A percentile compares a stretch with the other conserved stretches of the same genome.
Evolutionary conservation across 53 echinoderm and acorn worm genomes (phyloP).

Genomic region (Paelopatides confundens): DNA sequence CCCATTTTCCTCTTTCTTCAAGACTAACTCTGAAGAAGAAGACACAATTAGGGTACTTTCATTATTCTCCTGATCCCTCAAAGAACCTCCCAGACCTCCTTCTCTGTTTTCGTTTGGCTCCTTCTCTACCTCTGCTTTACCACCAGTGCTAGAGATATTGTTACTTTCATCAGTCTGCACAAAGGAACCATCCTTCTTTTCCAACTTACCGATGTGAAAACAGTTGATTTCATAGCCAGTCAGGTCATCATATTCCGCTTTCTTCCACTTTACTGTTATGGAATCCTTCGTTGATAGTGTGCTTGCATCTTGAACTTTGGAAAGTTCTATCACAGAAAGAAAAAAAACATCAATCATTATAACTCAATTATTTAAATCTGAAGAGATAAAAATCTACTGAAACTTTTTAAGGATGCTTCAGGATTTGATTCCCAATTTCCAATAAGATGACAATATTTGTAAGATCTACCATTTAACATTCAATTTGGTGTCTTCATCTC

Average conservation of each 20-base stretch:
- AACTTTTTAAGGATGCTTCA: too few relatives aligned
- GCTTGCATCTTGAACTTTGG: constrained; percentile 65
- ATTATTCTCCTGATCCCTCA: not conserved
- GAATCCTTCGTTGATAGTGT: constrained; percentile 23
- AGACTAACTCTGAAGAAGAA: constrained; percentile 4
- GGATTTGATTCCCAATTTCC: too few relatives aligned
- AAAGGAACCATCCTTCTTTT: constrained; percentile 9
- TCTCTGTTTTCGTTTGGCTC: not conserved
- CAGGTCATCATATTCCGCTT: constrained; percentile 64
- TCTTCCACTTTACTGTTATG: constrained; percentile 70
- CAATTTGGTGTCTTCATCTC: too few relatives aligned
- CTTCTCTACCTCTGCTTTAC: not conserved
- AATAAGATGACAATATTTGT: too few relatives aligned
- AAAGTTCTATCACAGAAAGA: not conserved
- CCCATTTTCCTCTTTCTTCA: constrained; percentile 39
- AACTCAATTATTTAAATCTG: too few relatives aligned
- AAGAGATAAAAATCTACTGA: too few relatives aligned
- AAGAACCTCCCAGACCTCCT: too few relatives aligned
- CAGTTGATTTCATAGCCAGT: constrained; percentile 73
- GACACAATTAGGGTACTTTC: not conserved
- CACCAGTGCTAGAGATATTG: not conserved
- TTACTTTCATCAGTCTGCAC: not conserved
- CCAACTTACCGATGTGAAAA: constrained; percentile 38
- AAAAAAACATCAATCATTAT: too few relatives aligned
- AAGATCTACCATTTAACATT: too few relatives aligned